These are phyloP conservation scores for Drosophila maculinotata DNA, from an alignment of 2,888 invertebrate species.

Conservation along the genomic window DNA sequence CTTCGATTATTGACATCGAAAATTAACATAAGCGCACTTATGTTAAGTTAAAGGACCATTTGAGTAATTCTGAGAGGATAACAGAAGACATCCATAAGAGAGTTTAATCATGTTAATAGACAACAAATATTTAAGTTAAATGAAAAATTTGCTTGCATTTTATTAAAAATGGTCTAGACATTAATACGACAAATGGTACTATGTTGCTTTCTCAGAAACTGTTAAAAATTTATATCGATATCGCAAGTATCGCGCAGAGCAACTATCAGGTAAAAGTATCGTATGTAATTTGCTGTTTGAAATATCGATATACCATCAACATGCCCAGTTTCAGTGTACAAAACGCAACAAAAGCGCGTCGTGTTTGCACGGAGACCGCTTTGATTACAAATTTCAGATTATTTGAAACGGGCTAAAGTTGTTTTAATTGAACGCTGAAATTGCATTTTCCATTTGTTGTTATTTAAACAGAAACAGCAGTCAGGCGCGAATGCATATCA, in stretches of 20 bases:
- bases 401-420: constrained; percentile 42
- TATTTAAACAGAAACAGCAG: constrained; percentile 18
- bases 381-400: constrained; percentile 24
- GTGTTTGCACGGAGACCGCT: constrained; percentile 55
- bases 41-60: neutral
- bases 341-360: constrained; percentile 63
- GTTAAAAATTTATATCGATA: no score
- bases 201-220: no score
- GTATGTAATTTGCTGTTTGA: neutral
- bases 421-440: constrained; percentile 20
- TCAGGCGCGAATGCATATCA: constrained; percentile 39
- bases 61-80: neutral
- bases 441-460: constrained; percentile 18
- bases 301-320: constrained; percentile 23
- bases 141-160: no score
- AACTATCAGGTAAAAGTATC: constrained; percentile 4
- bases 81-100: constrained; percentile 5
- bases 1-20: neutral
- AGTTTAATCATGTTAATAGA: neutral
- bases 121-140: no score
- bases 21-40: neutral
- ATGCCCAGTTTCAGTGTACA: constrained; percentile 39
- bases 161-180: no score
- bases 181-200: no score
- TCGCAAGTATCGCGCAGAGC: accelerated